phyloP scores from a whole-genome alignment of 2,113 vertebrate species.

The Rhineura floridana region DNA sequence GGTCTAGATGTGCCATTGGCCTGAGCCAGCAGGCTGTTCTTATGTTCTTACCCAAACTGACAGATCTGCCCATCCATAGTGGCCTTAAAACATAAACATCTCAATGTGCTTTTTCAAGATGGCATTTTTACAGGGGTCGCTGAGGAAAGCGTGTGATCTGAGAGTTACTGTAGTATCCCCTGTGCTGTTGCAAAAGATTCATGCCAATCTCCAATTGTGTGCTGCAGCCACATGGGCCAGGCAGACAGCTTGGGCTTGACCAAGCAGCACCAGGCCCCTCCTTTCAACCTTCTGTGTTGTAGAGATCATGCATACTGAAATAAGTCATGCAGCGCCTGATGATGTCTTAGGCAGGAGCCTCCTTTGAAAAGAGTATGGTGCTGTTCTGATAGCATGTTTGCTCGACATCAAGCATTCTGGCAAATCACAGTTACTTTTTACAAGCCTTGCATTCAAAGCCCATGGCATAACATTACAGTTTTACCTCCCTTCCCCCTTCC shows the following conservation, averaged over 20 bases:
- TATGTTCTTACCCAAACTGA: too few species aligned
- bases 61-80: too few species aligned
- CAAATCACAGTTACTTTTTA: neutral
- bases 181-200: neutral
- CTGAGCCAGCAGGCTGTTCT: too few species aligned
- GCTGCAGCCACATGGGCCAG: too few species aligned
- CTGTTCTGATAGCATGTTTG: constrained; percentile 5
- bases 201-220: neutral
- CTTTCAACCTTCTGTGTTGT: neutral
- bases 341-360: neutral
- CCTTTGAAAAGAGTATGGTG: neutral
- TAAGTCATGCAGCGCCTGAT: neutral
- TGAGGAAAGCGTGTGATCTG: neutral
- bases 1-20: too few species aligned
- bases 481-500: neutral
- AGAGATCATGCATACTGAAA: neutral
- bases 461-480: neutral
- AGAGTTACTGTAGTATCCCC: neutral
- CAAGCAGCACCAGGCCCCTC: neutral
- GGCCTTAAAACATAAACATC: neutral
- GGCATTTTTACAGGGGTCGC: neutral
- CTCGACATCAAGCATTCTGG: neutral
- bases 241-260: neutral
- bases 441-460: neutral
- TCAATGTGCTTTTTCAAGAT: neutral